phyloP scores from a whole-genome alignment of 1,140 invertebrate genomes.

The Melitaea cinxia region DNA sequence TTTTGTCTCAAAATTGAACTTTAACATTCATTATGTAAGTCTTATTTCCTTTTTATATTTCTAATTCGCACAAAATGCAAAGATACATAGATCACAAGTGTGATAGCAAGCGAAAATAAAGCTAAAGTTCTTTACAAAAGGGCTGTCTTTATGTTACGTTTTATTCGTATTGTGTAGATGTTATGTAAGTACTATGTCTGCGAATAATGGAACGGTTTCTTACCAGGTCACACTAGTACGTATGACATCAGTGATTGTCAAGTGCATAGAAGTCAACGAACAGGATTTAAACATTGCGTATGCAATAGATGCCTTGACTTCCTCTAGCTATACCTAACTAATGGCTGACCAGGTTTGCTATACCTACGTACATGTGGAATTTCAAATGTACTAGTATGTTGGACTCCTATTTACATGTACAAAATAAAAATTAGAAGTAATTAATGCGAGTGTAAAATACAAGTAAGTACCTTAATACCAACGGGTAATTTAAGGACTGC shows the following conservation, averaged over 20 bases:
- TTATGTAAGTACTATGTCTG: slow-evolving; percentile 74
- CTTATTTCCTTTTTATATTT: slow-evolving; percentile 34
- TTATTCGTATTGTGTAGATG: slow-evolving; percentile 61
- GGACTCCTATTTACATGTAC: not conserved
- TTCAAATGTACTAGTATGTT: slow-evolving; percentile 32
- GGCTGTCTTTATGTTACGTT: slow-evolving; percentile 50
- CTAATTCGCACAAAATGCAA: slow-evolving; percentile 21
- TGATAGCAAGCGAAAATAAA: slow-evolving; percentile 65
- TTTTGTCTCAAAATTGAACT: slow-evolving; percentile 31
- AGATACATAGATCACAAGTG: slow-evolving; percentile 45
- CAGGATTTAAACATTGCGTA: slow-evolving; percentile 75
- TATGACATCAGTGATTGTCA: slow-evolving; percentile 76
- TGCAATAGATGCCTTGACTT: slow-evolving; percentile 75
- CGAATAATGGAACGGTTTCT: slow-evolving; percentile 63
- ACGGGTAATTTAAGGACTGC: slow-evolving; percentile 27
- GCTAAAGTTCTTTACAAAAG: slow-evolving; percentile 52
- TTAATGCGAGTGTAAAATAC: slow-evolving; percentile 19
- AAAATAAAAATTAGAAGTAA: not conserved
- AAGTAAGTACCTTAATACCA: slow-evolving; percentile 17
- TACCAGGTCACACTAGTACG: slow-evolving; percentile 74
- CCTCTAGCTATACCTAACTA: slow-evolving; percentile 54
- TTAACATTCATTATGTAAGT: slow-evolving; percentile 35
- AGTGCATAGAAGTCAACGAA: slow-evolving; percentile 77
- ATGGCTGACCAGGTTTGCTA: slow-evolving; percentile 63
- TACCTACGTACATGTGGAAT: slow-evolving; percentile 53